Evolutionary conservation across 2,797 vertebrate species (phyloP), one percentile per base, ranked within the genome.

Genomic region (Microchirus variegatus): DNA sequence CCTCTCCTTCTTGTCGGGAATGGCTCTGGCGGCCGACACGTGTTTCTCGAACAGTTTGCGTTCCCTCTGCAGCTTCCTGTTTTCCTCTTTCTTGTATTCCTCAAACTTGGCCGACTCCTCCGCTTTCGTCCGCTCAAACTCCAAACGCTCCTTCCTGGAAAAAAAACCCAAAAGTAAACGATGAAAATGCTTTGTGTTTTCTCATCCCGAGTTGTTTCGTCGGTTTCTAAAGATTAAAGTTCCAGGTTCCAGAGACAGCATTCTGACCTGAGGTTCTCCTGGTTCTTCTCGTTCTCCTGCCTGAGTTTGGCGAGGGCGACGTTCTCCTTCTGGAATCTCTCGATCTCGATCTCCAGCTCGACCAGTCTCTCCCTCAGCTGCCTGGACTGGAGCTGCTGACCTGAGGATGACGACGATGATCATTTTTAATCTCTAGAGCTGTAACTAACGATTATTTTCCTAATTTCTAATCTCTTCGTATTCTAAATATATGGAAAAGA

Each of bases 1-100:
- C 11, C 97, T 93, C 57, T 99, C 96, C 72, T 93, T 97, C 89
- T 95, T 98, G 91, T 97, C 97, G 2, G 97, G 98, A n/a, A 95
- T 89, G 51, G 95, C 92, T 90, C 96, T 92, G 31, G 92, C 93
- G 2, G 93, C 93, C 19, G 89, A 82, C 1, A 91, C 83, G 5
- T 99, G 95, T 55, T 93, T 97, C 85, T 98, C 96, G 89, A 99
- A 98, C 75, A 98, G 83, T 87, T 92, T 96, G 10, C 94, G 94
- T 47, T 98, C 97, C 73, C 92, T 96, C 82, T 95, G 96, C 50
- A 99, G 76, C 82, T 95, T 98, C 81, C 85, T 93, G 26, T 70
- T 93, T 90, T 98, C 96, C 53, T 96, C 96, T 61, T 88, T 95
- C 86, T 93, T 97, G 73, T 93, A 89, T 67, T 97, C 96, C 82